Evolutionary conservation across 2,113 vertebrate genomes (phyloP).

Genomic region (Microcebus ravelobensis): DNA sequence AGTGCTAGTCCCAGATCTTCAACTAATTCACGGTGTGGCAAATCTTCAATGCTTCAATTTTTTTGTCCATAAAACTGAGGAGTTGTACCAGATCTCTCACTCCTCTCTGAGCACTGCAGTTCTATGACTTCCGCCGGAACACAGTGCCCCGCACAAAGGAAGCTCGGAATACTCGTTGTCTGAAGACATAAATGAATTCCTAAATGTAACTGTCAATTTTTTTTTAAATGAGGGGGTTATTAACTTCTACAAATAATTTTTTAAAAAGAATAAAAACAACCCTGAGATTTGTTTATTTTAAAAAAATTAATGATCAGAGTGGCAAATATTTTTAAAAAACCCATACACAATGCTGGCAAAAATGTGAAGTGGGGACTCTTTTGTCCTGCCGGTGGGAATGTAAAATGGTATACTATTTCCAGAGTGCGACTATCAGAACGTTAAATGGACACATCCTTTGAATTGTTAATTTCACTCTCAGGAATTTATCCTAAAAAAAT

Average conservation of each 20-base stretch:
- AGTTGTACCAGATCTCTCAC: too few species aligned
- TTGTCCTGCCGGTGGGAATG: background rate
- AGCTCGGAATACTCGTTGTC: background rate
- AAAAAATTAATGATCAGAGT: background rate
- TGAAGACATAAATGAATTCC: background rate
- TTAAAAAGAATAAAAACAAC: background rate
- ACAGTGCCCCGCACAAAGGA: background rate
- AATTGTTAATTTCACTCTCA: background rate
- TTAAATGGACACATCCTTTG: background rate
- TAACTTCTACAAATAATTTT: background rate
- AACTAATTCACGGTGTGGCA: background rate
- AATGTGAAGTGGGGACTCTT: background rate
- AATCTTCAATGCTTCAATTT: background rate
- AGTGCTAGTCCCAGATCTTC: background rate
- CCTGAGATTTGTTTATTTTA: background rate
- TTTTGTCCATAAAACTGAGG: background rate
- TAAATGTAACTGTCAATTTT: background rate
- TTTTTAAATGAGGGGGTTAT: background rate
- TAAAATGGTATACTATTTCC: background rate
- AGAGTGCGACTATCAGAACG: background rate
- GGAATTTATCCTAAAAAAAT: conserved; percentile 20
- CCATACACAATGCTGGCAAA: background rate
- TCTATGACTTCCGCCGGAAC: background rate
- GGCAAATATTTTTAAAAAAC: background rate
- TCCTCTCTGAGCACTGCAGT: background rate